Evolutionary conservation across 2,113 vertebrate genomes (phyloP).

Genomic region (Ictidomys tridecemlineatus): DNA sequence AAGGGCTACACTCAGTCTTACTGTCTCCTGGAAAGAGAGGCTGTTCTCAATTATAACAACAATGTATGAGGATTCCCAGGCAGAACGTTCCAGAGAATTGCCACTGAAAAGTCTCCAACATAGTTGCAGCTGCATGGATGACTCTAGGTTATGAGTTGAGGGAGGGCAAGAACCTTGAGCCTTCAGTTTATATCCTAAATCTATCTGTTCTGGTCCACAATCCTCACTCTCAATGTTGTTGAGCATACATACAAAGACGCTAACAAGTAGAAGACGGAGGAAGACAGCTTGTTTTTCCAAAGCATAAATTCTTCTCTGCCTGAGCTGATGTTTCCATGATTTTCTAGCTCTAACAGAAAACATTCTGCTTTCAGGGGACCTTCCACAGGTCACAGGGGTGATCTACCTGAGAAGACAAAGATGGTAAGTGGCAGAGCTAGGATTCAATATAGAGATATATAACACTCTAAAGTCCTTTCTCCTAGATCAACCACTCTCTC

Average conservation of each 20-base stretch:
- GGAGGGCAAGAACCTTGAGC: background rate
- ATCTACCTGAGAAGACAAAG: constrained; percentile 36
- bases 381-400: background rate
- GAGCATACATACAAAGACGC: background rate
- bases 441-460: constrained; percentile 14
- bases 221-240: background rate
- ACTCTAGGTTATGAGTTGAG: background rate
- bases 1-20: constrained; percentile 9
- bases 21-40: background rate
- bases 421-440: background rate
- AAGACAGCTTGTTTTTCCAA: constrained; percentile 13
- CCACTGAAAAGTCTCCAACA: background rate
- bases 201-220: background rate
- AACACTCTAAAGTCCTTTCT: constrained; percentile 17
- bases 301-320: constrained; percentile 56
- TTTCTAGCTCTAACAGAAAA: constrained; percentile 18
- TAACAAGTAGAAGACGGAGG: background rate
- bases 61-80: background rate
- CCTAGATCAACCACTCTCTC: background rate
- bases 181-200: background rate
- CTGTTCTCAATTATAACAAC: background rate
- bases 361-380: background rate
- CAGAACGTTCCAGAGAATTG: background rate
- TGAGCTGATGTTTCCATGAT: constrained; percentile 22
- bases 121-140: background rate